phyloP scores from a whole-genome alignment of 2,113 vertebrate species.

The Cacatua alba region DNA sequence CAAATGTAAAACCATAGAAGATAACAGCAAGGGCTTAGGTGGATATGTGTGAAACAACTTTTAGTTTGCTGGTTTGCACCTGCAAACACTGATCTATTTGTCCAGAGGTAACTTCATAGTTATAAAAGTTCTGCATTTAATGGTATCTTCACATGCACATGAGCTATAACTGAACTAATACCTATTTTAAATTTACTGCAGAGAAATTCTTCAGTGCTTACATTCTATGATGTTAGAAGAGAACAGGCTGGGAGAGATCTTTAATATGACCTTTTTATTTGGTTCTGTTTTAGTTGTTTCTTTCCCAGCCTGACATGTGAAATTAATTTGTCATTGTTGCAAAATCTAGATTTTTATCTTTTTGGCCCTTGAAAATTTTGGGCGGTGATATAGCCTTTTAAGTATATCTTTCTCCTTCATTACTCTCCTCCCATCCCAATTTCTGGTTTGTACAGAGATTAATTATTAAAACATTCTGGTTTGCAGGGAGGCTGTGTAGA shows the following conservation, averaged over 20 bases:
- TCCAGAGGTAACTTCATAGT: neutral
- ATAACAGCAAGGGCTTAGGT: neutral
- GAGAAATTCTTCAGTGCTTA: neutral
- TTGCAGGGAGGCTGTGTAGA: conserved; percentile 95
- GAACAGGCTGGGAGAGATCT: neutral
- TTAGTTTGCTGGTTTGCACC: neutral
- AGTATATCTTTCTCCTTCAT: neutral
- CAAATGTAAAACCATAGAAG: neutral
- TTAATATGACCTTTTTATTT: neutral
- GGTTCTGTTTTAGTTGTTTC: neutral
- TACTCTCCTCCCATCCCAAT: neutral
- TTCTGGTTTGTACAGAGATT: conserved; percentile 62
- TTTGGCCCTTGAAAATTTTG: neutral
- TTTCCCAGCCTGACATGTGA: neutral
- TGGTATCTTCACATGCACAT: neutral
- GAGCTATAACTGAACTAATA: neutral
- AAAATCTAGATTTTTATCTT: conserved; percentile 32
- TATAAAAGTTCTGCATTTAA: neutral
- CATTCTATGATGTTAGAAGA: neutral
- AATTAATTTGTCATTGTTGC: neutral
- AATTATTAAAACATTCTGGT: conserved; percentile 71
- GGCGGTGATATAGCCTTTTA: neutral
- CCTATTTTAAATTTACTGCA: neutral
- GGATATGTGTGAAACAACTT: neutral
- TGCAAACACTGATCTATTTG: neutral